Evolutionary conservation across 1,140 invertebrate genomes (phyloP).

Genomic region (Drosophila navojoa): DNA sequence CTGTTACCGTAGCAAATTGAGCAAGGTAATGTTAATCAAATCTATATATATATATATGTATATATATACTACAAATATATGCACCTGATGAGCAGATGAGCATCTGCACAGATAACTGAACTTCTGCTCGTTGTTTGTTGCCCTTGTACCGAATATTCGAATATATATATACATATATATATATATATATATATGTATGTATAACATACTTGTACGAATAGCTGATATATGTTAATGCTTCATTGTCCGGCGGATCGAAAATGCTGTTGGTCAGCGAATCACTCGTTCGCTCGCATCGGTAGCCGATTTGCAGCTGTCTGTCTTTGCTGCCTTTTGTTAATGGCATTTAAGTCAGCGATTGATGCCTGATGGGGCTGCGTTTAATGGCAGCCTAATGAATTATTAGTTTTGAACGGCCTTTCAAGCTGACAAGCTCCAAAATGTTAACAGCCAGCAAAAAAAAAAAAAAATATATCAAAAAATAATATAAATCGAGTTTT

Average conservation of each 20-base stretch:
- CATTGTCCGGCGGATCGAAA: conserved; percentile 31
- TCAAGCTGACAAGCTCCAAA: conserved; percentile 40
- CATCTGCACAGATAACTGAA: conserved; percentile 54
- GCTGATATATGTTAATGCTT: conserved; percentile 68
- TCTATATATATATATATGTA: conserved; percentile 36
- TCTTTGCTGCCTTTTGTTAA: conserved; percentile 40
- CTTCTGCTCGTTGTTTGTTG: conserved; percentile 44
- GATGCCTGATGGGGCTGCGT: conserved; percentile 43
- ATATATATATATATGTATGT: conserved; percentile 13
- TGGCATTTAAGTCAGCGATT: conserved; percentile 71
- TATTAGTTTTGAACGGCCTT: conserved; percentile 62
- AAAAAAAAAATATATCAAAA: not conserved
- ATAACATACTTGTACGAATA: conserved; percentile 25
- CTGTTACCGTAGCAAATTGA: conserved; percentile 59
- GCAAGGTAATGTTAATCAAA: conserved; percentile 60
- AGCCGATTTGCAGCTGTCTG: conserved; percentile 57
- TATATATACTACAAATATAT: conserved; percentile 21
- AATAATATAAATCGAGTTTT: conserved; percentile 32
- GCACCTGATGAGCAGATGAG: conserved; percentile 15
- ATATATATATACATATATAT: conserved; percentile 10
- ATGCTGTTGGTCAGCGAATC: conserved; percentile 44
- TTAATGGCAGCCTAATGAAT: conserved; percentile 80
- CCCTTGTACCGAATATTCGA: conserved; percentile 74
- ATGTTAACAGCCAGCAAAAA: conserved; percentile 17
- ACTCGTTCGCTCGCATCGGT: conserved; percentile 32